Conservation (phyloP, 2,797 vertebrate species). For the Enteromius anoplus region DNA sequence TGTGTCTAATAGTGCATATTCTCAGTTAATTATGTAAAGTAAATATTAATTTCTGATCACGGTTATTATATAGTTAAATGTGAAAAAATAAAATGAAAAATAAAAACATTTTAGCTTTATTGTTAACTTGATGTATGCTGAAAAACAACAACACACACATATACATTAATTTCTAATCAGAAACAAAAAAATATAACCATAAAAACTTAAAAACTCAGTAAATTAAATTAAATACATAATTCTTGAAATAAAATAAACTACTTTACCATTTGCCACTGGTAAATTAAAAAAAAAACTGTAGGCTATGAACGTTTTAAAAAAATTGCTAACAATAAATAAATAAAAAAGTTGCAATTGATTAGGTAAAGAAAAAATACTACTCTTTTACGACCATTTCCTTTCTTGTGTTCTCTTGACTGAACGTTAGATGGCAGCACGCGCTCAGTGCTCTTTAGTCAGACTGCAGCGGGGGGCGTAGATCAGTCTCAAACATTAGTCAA, state of each 20-base stretch:
- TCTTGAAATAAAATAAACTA: too few species aligned
- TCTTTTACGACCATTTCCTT: background rate
- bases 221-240: too few species aligned
- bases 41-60: background rate
- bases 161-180: too few species aligned
- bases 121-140: too few species aligned
- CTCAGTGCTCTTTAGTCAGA: conserved; percentile 19
- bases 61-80: too few species aligned
- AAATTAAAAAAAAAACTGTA: too few species aligned
- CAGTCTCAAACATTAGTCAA: background rate
- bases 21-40: background rate
- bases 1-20: background rate
- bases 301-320: background rate
- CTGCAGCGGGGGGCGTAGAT: too few species aligned
- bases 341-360: background rate
- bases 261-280: too few species aligned
- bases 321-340: background rate
- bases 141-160: too few species aligned
- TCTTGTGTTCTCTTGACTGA: conserved; percentile 55
- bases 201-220: too few species aligned
- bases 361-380: background rate
- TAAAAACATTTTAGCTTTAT: too few species aligned
- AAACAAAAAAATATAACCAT: background rate
- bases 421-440: conserved; percentile 73
- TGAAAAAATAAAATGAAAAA: too few species aligned